These are phyloP conservation scores for Ctenoplectra terminalis DNA, from an alignment of 1,140 invertebrate genomes.

Conservation along the genomic window DNA sequence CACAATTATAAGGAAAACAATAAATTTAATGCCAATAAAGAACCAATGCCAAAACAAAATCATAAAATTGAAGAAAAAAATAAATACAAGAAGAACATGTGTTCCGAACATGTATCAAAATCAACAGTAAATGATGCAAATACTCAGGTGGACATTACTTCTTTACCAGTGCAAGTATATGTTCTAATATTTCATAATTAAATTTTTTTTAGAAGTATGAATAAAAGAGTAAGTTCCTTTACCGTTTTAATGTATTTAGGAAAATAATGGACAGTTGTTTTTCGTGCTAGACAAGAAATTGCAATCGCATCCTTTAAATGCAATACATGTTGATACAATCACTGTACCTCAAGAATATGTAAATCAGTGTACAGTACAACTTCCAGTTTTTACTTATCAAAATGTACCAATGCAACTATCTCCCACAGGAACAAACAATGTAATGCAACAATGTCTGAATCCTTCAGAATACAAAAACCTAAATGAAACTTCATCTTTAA, in stretches of 20 bases:
- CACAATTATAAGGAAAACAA: neutral
- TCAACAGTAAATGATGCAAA: conserved; percentile 21
- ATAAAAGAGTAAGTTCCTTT: neutral
- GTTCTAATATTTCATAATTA: neutral
- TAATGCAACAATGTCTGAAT: neutral
- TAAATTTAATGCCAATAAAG: neutral
- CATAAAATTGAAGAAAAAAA: neutral
- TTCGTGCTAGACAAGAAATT: conserved; percentile 58
- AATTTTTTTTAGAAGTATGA: neutral
- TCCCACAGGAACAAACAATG: neutral
- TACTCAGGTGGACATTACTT: conserved; percentile 21
- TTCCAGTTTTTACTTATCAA: conserved; percentile 62
- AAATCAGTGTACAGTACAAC: conserved; percentile 63
- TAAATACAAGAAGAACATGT: neutral
- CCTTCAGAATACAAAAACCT: neutral
- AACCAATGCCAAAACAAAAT: conserved; percentile 29
- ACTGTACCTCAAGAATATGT: conserved; percentile 27
- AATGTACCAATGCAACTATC: conserved; percentile 64
- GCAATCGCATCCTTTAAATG: conserved; percentile 31
- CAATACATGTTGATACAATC: conserved; percentile 47
- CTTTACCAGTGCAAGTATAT: conserved; percentile 36
- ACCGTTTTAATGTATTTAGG: conserved; percentile 45
- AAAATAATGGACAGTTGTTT: conserved; percentile 51
- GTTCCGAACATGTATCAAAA: neutral
- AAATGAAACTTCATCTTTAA: neutral